Conservation (phyloP, 92 coral and sea anemone genomes). For the Porites divaricata region DNA sequence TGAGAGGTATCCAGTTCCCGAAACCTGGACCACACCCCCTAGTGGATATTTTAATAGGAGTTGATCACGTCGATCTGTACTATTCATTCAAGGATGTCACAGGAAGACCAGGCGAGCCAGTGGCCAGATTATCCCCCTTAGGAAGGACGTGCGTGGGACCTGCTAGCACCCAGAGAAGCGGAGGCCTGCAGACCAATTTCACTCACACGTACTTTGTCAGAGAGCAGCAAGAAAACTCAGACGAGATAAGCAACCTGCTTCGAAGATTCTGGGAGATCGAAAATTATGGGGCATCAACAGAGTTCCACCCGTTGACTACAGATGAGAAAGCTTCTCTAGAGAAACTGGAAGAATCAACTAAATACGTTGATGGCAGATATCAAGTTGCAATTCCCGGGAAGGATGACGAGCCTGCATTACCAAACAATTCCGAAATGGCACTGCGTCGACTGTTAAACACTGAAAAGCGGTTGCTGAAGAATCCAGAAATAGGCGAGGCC, state of each 20-base stretch:
- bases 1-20: too few species aligned
- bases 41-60: too few species aligned
- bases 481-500: constrained; percentile 41
- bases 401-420: not conserved
- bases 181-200: too few species aligned
- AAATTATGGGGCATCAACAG: constrained; percentile 14
- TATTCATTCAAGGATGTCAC: too few species aligned
- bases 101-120: too few species aligned
- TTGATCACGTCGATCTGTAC: too few species aligned
- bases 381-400: constrained; percentile 67
- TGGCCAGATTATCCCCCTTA: too few species aligned
- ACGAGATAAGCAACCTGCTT: constrained; percentile 35
- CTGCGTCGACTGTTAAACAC: too few species aligned
- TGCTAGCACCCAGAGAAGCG: too few species aligned
- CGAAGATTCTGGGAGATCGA: constrained; percentile 71
- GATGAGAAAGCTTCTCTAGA: constrained; percentile 47
- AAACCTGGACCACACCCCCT: too few species aligned
- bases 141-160: too few species aligned
- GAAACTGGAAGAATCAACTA: constrained; percentile 45
- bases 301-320: constrained; percentile 3
- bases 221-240: constrained; percentile 6
- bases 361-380: constrained; percentile 40
- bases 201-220: constrained; percentile 41
- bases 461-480: constrained; percentile 25
- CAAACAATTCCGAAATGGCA: too few species aligned